Base-by-base conservation (phyloP, 2,888 invertebrate species). In the Ashinkailepas kermadecensis region DNA sequence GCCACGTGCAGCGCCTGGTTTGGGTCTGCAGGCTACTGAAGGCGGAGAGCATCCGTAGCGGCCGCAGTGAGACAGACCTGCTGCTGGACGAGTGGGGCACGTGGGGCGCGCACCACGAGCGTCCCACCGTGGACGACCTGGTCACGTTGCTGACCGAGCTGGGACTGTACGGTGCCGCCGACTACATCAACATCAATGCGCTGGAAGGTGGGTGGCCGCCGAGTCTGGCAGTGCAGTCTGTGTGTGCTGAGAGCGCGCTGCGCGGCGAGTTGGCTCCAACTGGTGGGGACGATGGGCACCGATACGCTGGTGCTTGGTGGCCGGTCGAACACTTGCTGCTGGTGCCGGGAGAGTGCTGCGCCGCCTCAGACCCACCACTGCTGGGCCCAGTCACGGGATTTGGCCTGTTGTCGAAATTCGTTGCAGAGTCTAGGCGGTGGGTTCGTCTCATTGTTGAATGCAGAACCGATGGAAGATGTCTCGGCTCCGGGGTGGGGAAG, bases 51-150 rank as follows among this genome's bases (percentile, higher is more conserved):
- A 39, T 21, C 9, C 57, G 78, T 12, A 58, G 57, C 57, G 57
- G 57, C 58, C 78, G 78, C 57, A 23, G 13, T 15, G 83, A 83
- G 4, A 81, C 82, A 65, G 81, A 83, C 64, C 78, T 83, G 21
- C 74, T 84, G 56, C 21, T 84, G 80, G 84, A 84, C 81, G 84
- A 84, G 74, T 84, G 84, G 84, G 83, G 84, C 58, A 83, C 83
- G 70, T 83, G 84, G 70, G 84, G 84, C 15, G 54, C 80, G n/a
- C 62, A 81, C 12, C n/a, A 58, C 11, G n/a, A 78, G 58, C 80
- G 84, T 12, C 83, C 84, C 15, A 83, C 81, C 11, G 78, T 84
- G 25, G 62, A 67, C 62, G 84, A 84, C 65, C 81, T 84, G 58
- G 70, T 84, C 18, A 79, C 81, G 54, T 65, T 84, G 11, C 82